Percentiles rank a stretch among this genome's conserved stretches.
Evolutionary conservation across 2,113 vertebrate species (phyloP).

Genomic region (Chitala chitala): DNA sequence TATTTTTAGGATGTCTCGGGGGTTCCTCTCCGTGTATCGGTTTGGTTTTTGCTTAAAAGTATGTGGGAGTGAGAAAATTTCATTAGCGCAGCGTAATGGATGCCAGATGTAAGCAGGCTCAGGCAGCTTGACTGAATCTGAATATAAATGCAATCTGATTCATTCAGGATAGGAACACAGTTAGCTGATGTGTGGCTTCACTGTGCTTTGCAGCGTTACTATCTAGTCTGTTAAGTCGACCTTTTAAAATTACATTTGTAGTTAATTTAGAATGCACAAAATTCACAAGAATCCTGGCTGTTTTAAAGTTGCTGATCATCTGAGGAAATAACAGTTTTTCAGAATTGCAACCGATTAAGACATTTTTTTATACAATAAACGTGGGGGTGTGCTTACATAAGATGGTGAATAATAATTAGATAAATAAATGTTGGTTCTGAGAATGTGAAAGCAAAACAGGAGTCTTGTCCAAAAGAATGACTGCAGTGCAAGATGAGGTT

Average conservation of each 20-base stretch:
- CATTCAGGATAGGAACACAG: background rate
- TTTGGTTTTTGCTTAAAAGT: background rate
- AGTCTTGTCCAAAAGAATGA: background rate
- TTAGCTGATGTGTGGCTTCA: background rate
- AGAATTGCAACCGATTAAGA: background rate
- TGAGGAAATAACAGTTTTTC: background rate
- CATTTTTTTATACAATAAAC: background rate
- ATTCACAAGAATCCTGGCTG: background rate
- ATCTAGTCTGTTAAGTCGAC: no score
- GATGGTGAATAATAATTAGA: background rate
- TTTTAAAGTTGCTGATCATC: background rate
- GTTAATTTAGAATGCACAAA: no score
- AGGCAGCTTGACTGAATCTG: background rate
- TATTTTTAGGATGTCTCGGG: background rate
- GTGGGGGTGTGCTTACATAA: constrained; percentile 14
- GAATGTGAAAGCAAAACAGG: background rate
- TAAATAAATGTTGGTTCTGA: background rate
- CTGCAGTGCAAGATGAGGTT: background rate
- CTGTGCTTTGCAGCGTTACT: background rate
- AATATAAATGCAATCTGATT: background rate
- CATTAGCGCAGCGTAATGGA: background rate
- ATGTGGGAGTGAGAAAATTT: constrained; percentile 8
- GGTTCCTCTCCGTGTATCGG: background rate
- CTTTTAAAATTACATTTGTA: no score
- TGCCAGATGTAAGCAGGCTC: background rate